Evolutionary conservation across 2,113 vertebrate genomes (phyloP), one percentile per base, ranked within the genome.

Genomic region (Cyprinodon brontotheroides): DNA sequence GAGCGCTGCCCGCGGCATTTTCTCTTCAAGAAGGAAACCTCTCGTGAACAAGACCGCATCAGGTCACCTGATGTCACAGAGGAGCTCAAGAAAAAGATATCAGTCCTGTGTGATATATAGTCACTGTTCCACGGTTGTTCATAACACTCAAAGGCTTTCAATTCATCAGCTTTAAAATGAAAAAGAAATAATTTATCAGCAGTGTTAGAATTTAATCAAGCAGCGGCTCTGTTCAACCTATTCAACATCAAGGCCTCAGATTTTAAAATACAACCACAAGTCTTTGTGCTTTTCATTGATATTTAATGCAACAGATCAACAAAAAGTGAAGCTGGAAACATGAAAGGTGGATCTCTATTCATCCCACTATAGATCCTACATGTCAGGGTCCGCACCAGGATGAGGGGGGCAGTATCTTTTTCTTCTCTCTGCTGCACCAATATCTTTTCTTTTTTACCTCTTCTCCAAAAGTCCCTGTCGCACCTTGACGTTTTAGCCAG

Each of bases 21-120:
- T 9, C 48, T 37, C 50, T 29, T 13, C 45, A 74, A 74, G 74
- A 20, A n/a, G n/a, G n/a, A n/a, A n/a, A n/a, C n/a, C n/a, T n/a
- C n/a, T n/a, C n/a, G n/a, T n/a, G n/a, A n/a, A 37, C 39, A 11
- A 39, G 17, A 43, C 57, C 57, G 29, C 38, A 43, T 39, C 68
- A 61, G 53, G 12, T 40, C 41, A 22, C n/a, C 29, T 11, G 57
- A 2, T 59, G 59, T 41, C 50, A 41, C 38, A 10, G 64, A 0
- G 50, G 20, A 20, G 15, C 17, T 57, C 50, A 20, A n/a, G 50
- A 57, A 6, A 20, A 57, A 57, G n/a, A 57, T 10, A n/a, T n/a
- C 10, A 3, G 5, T 57, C 50, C 50, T n/a, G 50, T 10, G 9
- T 57, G 10, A 57, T 2, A 57, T 2, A 57, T 57, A 57, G 50